Conservation (phyloP, 2,797 vertebrate species). For the Anolis apletophallus region DNA sequence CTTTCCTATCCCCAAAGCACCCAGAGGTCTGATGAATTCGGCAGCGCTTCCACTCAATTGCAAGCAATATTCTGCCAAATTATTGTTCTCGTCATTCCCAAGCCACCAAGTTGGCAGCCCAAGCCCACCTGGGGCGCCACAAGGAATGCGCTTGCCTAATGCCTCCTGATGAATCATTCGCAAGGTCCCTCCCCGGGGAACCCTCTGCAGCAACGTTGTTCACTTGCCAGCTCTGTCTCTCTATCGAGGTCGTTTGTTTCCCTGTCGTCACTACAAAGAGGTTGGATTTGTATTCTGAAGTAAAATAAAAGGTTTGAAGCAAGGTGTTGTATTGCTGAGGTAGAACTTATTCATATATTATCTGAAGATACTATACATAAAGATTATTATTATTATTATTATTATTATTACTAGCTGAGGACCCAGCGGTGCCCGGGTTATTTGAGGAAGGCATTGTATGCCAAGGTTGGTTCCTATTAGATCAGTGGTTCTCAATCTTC, state of each 20-base stretch:
- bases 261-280: constrained; percentile 25
- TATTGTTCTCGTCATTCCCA: constrained; percentile 56
- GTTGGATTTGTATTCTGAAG: constrained; percentile 43
- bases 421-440: no score
- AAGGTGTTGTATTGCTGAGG: no score
- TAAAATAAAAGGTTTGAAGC: not conserved
- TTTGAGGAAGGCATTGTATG: no score
- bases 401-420: no score
- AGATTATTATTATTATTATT: no score
- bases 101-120: constrained; percentile 43
- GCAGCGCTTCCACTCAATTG: constrained; percentile 44
- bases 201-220: constrained; percentile 48
- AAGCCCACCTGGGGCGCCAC: constrained; percentile 52
- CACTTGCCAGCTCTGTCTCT: constrained; percentile 37
- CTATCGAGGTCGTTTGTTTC: constrained; percentile 55
- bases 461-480: no score
- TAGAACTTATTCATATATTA: no score
- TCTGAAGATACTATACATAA: no score
- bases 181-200: constrained; percentile 42
- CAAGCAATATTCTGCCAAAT: constrained; percentile 45
- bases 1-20: not conserved
- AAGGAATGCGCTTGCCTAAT: constrained; percentile 59
- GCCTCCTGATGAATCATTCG: constrained; percentile 55
- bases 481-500: no score
- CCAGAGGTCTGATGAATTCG: constrained; percentile 48